These are phyloP conservation scores for Lepeophtheirus nordmannii DNA, from an alignment of 2,888 invertebrate genomes.

Conservation along the genomic window DNA sequence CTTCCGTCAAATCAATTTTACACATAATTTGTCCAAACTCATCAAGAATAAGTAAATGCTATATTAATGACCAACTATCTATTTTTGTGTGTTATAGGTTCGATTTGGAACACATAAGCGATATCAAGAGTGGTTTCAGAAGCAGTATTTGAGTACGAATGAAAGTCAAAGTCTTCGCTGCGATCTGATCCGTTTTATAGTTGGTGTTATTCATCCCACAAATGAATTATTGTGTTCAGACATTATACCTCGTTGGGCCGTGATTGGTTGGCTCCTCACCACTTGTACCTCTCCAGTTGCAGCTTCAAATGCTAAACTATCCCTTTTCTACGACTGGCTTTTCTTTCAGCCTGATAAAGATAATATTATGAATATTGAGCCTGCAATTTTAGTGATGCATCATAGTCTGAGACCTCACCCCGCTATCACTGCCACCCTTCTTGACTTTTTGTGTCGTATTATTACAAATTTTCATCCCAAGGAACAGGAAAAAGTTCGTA, in stretches of 20 bases:
- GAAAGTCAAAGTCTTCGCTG: slow-evolving; percentile 79
- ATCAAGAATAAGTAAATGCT: too few relatives aligned
- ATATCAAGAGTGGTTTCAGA: slow-evolving; percentile 87
- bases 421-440: slow-evolving; percentile 67
- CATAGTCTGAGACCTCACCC: slow-evolving; percentile 83
- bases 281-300: slow-evolving; percentile 77
- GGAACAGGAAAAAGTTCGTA: slow-evolving; percentile 43
- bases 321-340: slow-evolving; percentile 83
- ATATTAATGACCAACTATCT: too few relatives aligned
- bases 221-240: slow-evolving; percentile 85
- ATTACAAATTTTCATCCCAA: slow-evolving; percentile 26
- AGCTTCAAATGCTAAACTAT: slow-evolving; percentile 74
- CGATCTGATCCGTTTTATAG: slow-evolving; percentile 83
- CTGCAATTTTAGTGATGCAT: slow-evolving; percentile 81
- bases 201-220: slow-evolving; percentile 81
- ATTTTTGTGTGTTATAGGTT: slow-evolving; percentile 36
- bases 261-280: slow-evolving; percentile 80
- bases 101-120: slow-evolving; percentile 78
- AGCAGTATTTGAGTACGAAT: slow-evolving; percentile 71
- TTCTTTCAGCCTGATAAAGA: slow-evolving; percentile 78
- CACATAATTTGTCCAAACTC: too few relatives aligned
- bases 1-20: too few relatives aligned
- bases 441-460: slow-evolving; percentile 72
- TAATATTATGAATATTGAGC: slow-evolving; percentile 90
- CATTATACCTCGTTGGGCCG: slow-evolving; percentile 85